These are phyloP conservation scores for Melanostigma gelatinosum DNA, from an alignment of 2,113 vertebrate species.

Conservation along the genomic window DNA sequence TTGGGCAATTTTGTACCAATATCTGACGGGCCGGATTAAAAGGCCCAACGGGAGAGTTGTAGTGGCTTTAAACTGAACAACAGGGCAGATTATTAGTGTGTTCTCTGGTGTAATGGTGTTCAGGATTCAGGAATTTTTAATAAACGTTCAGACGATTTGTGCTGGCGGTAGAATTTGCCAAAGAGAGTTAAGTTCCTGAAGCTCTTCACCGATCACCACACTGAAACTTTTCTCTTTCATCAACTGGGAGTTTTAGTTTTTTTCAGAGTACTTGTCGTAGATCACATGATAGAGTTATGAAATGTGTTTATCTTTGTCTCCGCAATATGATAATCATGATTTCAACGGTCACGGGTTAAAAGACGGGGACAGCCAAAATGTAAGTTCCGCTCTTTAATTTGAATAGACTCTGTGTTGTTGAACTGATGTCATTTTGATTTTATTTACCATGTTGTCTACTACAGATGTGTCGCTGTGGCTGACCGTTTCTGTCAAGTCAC, in stretches of 20 bases:
- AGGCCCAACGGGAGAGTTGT: not conserved
- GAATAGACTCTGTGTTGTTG: not conserved
- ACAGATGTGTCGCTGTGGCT: not conserved
- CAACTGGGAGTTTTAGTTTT: not conserved
- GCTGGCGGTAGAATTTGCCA: slow-evolving; percentile 19
- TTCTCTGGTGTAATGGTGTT: slow-evolving; percentile 39
- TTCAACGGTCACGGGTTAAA: slow-evolving; percentile 16
- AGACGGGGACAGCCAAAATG: slow-evolving; percentile 43
- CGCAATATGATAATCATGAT: slow-evolving; percentile 38
- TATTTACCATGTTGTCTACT: not conserved
- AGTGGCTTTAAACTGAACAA: not conserved
- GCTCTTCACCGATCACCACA: not conserved
- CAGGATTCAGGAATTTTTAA: slow-evolving; percentile 73
- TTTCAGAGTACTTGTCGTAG: not conserved
- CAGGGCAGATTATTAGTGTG: not conserved
- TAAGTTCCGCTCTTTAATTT: slow-evolving; percentile 45
- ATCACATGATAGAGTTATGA: not conserved
- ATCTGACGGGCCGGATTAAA: too few species aligned
- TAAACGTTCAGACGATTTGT: slow-evolving; percentile 59
- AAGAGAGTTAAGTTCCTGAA: slow-evolving; percentile 15
- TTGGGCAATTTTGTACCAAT: too few species aligned
- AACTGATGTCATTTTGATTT: not conserved
- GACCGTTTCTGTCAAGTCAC: not conserved
- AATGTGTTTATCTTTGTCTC: slow-evolving; percentile 33
- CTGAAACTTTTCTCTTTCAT: slow-evolving; percentile 20